Conservation (phyloP, 2,113 vertebrate species). For the Manacus vitellinus region DNA sequence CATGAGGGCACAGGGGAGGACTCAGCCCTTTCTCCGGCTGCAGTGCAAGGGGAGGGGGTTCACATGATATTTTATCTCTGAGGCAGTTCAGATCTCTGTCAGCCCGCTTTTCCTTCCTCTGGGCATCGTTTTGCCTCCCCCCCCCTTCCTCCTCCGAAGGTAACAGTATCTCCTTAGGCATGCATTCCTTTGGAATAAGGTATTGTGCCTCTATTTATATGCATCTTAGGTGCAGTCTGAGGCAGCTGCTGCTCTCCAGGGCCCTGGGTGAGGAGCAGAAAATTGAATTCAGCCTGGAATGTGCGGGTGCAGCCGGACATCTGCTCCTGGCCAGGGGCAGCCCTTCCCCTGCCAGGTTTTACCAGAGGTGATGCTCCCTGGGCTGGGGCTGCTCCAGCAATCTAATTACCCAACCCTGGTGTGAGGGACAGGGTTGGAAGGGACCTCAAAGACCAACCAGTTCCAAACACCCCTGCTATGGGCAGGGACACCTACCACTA, state of each 20-base stretch:
- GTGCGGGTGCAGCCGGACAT: not conserved
- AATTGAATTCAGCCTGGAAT: constrained; percentile 61
- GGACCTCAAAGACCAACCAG: not conserved
- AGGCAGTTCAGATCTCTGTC: not conserved
- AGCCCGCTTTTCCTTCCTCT: not conserved
- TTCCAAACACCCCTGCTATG: not conserved
- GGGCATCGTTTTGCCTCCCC: not conserved
- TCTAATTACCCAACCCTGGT: not conserved
- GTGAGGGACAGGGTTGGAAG: accelerated
- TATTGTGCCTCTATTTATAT: constrained; percentile 49
- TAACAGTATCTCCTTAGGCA: constrained; percentile 53
- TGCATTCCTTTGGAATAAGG: constrained; percentile 64
- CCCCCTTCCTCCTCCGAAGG: not conserved
- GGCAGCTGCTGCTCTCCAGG: constrained; percentile 58
- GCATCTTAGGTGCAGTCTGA: constrained; percentile 42
- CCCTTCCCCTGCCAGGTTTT: not conserved
- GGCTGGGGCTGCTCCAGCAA: not conserved
- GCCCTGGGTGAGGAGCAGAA: constrained; percentile 44
- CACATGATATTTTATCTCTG: not conserved
- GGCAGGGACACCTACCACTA: not conserved
- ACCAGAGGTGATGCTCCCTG: not conserved
- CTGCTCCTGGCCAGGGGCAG: not conserved
- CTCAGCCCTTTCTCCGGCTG: not conserved
- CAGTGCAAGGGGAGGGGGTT: not conserved
- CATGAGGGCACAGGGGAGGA: accelerated